Conservation (phyloP, 2,888 invertebrate species). For the Gasteruption jaculator region DNA sequence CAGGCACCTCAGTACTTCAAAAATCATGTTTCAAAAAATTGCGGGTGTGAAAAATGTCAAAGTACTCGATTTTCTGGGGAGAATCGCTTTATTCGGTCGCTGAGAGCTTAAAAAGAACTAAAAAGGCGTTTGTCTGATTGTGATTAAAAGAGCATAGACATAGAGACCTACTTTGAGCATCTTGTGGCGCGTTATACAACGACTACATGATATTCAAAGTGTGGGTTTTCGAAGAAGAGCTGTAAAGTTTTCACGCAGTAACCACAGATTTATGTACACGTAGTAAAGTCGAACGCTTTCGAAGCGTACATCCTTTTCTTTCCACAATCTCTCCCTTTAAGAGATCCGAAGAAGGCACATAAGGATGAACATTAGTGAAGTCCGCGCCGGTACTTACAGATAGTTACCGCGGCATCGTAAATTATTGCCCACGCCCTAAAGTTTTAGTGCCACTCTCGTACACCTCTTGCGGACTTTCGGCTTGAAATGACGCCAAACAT, state of each 20-base stretch:
- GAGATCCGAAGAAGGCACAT: conserved; percentile 17
- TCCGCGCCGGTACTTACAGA: conserved; percentile 43
- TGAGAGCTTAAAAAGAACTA: too few relatives aligned
- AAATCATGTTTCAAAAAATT: too few relatives aligned
- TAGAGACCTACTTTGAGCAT: conserved; percentile 37
- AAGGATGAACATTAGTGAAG: conserved; percentile 38
- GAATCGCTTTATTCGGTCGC: too few relatives aligned
- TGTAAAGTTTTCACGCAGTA: conserved; percentile 33
- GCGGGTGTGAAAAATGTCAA: too few relatives aligned
- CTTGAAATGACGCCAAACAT: neutral
- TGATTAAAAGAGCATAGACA: conserved; percentile 27
- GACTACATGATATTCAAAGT: too few relatives aligned
- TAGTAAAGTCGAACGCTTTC: conserved; percentile 35
- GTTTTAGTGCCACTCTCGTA: conserved; percentile 40
- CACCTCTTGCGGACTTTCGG: conserved; percentile 25
- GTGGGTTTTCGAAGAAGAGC: conserved; percentile 43
- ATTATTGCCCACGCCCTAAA: conserved; percentile 47
- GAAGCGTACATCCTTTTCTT: conserved; percentile 11
- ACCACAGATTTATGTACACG: conserved; percentile 48
- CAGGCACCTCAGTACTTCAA: too few relatives aligned
- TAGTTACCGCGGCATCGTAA: conserved; percentile 48
- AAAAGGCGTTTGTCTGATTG: too few relatives aligned
- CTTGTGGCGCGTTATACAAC: too few relatives aligned
- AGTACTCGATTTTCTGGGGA: too few relatives aligned
- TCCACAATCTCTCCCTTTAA: conserved; percentile 6